phyloP scores from a whole-genome alignment of 1,140 invertebrate genomes.

The Calephelis nemesis region DNA sequence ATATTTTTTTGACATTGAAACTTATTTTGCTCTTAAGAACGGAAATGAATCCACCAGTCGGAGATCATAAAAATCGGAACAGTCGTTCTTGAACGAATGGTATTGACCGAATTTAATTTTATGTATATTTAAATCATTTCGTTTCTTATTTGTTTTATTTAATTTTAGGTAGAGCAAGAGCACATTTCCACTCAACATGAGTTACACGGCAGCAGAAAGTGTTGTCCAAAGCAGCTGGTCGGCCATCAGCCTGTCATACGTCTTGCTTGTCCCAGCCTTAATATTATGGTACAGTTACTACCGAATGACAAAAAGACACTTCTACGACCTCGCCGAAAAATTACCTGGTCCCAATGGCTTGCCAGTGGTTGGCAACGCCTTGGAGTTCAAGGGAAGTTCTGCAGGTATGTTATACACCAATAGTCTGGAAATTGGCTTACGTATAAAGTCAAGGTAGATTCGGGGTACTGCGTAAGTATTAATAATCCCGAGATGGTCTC shows the following conservation, averaged over 20 bases:
- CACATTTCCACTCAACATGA: constrained; percentile 44
- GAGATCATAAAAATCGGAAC: too few species aligned
- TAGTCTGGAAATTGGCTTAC: too few species aligned
- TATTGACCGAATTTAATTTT: too few species aligned
- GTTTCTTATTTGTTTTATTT: neutral
- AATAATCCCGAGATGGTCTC: too few species aligned
- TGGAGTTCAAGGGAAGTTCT: constrained; percentile 84
- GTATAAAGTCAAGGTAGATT: too few species aligned
- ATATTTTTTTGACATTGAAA: too few species aligned
- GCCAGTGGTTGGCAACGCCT: constrained; percentile 85
- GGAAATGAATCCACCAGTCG: too few species aligned
- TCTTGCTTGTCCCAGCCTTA: constrained; percentile 84
- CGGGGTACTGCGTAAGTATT: too few species aligned
- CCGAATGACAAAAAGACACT: constrained; percentile 83
- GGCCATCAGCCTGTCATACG: constrained; percentile 82
- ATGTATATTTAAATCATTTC: too few species aligned
- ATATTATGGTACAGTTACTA: constrained; percentile 86
- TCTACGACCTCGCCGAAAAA: constrained; percentile 85
- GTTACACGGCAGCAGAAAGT: constrained; percentile 56
- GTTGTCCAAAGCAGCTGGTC: constrained; percentile 63
- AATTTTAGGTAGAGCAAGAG: neutral
- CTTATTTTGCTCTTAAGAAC: too few species aligned
- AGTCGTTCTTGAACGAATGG: too few species aligned
- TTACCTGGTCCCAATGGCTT: constrained; percentile 84
- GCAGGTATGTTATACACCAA: constrained; percentile 67